phyloP scores from a whole-genome alignment of 2,797 vertebrate genomes.

The Poecilia wingei region DNA sequence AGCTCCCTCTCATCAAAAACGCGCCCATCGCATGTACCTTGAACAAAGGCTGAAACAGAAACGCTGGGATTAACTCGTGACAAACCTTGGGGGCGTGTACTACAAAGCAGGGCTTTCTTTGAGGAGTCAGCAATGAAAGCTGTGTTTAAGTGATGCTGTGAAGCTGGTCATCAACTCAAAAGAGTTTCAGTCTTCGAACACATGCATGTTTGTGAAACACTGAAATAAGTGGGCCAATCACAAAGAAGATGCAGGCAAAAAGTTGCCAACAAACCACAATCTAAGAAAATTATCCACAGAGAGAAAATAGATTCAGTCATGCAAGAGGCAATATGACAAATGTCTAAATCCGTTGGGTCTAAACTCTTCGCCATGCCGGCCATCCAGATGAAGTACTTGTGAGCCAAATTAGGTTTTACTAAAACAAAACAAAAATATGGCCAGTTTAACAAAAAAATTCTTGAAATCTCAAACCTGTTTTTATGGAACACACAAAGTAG shows the following conservation, averaged over 20 bases:
- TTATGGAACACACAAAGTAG: not conserved
- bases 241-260: not conserved
- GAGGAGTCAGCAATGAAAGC: not conserved
- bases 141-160: not conserved
- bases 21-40: conserved; percentile 82
- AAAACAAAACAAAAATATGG: not conserved
- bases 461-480: not conserved
- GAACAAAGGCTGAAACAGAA: conserved; percentile 82
- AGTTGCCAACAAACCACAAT: not conserved
- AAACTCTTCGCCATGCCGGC: not conserved
- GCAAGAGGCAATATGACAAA: not conserved
- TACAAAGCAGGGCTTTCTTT: not conserved
- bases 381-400: not conserved
- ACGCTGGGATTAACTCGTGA: conserved; percentile 2
- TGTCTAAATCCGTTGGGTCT: not conserved
- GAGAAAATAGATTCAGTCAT: not conserved
- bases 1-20: conserved; percentile 90
- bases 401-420: not conserved
- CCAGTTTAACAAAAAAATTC: not conserved
- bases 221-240: not conserved
- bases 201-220: not conserved
- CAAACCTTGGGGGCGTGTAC: not conserved
- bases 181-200: not conserved
- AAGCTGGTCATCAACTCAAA: not conserved
- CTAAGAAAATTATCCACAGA: not conserved